A percentile compares a stretch with the other conserved stretches of the same genome.
Evolutionary conservation across 2,888 invertebrate species (phyloP).

Genomic region (Acleris holmiana): DNA sequence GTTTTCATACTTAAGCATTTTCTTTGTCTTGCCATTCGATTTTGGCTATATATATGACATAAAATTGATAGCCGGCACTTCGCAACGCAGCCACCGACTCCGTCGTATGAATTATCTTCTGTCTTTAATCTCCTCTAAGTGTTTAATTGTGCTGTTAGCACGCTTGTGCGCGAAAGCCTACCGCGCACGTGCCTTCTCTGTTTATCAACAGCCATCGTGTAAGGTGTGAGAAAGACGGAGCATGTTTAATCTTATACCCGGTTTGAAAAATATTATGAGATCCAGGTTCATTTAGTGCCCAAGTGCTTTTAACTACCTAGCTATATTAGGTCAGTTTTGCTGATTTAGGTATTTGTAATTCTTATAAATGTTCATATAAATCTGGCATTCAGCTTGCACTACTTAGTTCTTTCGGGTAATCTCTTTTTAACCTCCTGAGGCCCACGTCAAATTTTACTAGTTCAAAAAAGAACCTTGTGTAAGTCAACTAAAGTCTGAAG

Average conservation of each 20-base stretch:
- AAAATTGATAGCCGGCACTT: background rate
- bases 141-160: slow-evolving; percentile 4
- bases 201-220: background rate
- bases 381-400: too few relatives aligned
- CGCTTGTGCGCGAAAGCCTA: slow-evolving; percentile 34
- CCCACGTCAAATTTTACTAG: too few relatives aligned
- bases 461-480: too few relatives aligned
- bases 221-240: slow-evolving; percentile 12
- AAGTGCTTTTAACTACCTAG: too few relatives aligned
- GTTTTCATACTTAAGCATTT: slow-evolving; percentile 29
- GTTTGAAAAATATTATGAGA: background rate
- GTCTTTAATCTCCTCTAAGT: slow-evolving; percentile 4
- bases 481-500: too few relatives aligned
- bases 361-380: too few relatives aligned
- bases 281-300: background rate
- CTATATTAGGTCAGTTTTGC: too few relatives aligned
- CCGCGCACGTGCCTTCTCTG: slow-evolving; percentile 32
- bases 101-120: background rate
- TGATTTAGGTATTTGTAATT: too few relatives aligned
- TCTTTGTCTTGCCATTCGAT: background rate
- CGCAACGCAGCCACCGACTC: background rate
- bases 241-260: background rate
- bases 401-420: too few relatives aligned
- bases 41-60: background rate
- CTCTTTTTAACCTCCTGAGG: too few relatives aligned